Base-by-base conservation (phyloP, 2,113 vertebrate species). In the Deroptyus accipitrinus region DNA sequence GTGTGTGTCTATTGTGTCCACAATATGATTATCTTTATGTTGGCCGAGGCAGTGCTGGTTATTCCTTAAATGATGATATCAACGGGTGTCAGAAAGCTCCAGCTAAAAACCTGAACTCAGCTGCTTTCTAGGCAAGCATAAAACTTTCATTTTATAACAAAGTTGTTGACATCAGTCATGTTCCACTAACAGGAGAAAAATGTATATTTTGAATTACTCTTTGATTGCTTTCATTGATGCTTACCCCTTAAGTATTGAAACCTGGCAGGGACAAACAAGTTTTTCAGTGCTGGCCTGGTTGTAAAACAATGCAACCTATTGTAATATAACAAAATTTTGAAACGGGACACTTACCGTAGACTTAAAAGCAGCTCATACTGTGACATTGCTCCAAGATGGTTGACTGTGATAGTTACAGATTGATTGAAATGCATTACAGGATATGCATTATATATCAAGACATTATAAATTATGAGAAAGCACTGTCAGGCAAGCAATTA, bases 401-500 rank as follows among this genome's bases (percentile, higher is more conserved):
- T 95, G 93, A 97, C 75, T 89, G 75, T 67, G 80, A 93, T 73
- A 92, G 84, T 86, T 83, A 86, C 31, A 93, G 80, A 92, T 63
- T 72, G 61, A 42, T 78, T 92, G 86, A 94, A 96, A 96, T 73
- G 57, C 52, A 94, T 96, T 96, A 94, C 35, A 54, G 70, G 82
- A 59, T 80, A 95, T 95, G 89, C 88, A 95, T 97, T 96, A 95
- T 97, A 91, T 92, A 97, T 95, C 86, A 96, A 92, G 95, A 87
- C 61, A 83, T 86, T 64, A 86, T 88, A 83, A 96, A 90, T 95
- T 67, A 96, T 90, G 90, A 83, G 83, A 89, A 91, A 90, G 82
- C 75, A 42, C 90, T 96, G 93, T 91, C 96, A 94, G 86, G 75
- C 52, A 95, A 96, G 94, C 41, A 95, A 94, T 97, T 94, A 94